A percentile compares a stretch with the other conserved stretches of the same genome.
Evolutionary conservation across 2,888 invertebrate species (phyloP).

Genomic region (Nezara viridula): DNA sequence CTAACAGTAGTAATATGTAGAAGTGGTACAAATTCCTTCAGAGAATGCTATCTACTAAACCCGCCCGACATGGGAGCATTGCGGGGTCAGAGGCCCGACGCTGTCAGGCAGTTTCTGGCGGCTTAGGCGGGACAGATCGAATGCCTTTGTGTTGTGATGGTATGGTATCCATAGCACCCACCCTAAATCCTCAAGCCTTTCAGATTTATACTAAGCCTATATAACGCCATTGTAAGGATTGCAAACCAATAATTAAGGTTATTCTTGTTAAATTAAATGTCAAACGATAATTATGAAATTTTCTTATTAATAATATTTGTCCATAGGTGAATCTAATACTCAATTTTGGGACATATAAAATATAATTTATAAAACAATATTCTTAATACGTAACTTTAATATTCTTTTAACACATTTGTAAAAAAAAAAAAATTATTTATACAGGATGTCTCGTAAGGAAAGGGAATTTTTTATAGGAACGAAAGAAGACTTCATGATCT

Average conservation of each 20-base stretch:
- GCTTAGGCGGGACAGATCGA: slow-evolving; percentile 8
- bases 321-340: too few relatives aligned
- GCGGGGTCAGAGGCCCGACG: neutral
- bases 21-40: neutral
- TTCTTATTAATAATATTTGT: too few relatives aligned
- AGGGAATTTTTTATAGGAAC: too few relatives aligned
- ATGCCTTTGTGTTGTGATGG: slow-evolving; percentile 19
- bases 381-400: too few relatives aligned
- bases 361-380: too few relatives aligned
- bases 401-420: too few relatives aligned
- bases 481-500: too few relatives aligned
- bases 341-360: too few relatives aligned
- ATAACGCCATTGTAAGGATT: neutral
- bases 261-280: neutral
- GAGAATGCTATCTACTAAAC: neutral
- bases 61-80: neutral
- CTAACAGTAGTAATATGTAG: too few relatives aligned
- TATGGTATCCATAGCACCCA: slow-evolving; percentile 9
- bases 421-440: too few relatives aligned
- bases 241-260: neutral
- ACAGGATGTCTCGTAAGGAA: too few relatives aligned
- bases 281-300: too few relatives aligned
- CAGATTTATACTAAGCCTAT: neutral
- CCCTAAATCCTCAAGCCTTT: neutral
- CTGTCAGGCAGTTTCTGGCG: slow-evolving; percentile 7